Conservation (phyloP, 2,888 invertebrate species). For the Spialia ferax region DNA sequence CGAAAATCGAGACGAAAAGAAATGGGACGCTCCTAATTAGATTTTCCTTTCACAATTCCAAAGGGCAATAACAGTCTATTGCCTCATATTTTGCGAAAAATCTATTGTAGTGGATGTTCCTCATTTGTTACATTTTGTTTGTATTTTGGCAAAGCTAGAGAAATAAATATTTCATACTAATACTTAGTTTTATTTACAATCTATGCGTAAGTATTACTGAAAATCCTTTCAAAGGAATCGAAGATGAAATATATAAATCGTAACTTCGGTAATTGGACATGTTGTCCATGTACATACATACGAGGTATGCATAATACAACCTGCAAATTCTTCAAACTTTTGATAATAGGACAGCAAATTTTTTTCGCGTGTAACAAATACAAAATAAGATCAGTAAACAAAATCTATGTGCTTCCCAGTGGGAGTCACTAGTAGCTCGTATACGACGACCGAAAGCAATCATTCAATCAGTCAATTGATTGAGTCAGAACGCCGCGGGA, state of each 20-base stretch:
- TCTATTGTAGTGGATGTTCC: neutral
- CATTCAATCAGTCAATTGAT: slow-evolving; percentile 70
- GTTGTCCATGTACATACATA: too few species aligned
- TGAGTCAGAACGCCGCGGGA: slow-evolving; percentile 66
- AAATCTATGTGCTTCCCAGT: neutral
- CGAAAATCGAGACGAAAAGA: neutral
- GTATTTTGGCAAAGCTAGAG: neutral
- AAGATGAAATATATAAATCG: too few species aligned
- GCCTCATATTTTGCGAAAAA: neutral
- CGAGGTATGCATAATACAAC: too few species aligned
- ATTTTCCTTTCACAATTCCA: neutral
- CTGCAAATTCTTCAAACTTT: too few species aligned
- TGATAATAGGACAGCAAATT: too few species aligned
- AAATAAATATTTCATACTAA: neutral
- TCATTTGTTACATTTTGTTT: neutral
- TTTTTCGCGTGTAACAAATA: neutral
- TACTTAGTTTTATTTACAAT: too few species aligned
- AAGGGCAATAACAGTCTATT: neutral
- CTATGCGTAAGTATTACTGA: too few species aligned
- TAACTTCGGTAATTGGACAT: too few species aligned
- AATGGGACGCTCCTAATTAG: neutral
- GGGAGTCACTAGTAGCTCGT: slow-evolving; percentile 40
- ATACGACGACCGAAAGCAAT: slow-evolving; percentile 68
- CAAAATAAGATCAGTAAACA: neutral
- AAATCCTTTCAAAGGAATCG: too few species aligned